A percentile compares a stretch with the other conserved stretches of the same genome.
phyloP scores from a whole-genome alignment of 2,888 invertebrate genomes.

The Opisthograptis luteolata region DNA sequence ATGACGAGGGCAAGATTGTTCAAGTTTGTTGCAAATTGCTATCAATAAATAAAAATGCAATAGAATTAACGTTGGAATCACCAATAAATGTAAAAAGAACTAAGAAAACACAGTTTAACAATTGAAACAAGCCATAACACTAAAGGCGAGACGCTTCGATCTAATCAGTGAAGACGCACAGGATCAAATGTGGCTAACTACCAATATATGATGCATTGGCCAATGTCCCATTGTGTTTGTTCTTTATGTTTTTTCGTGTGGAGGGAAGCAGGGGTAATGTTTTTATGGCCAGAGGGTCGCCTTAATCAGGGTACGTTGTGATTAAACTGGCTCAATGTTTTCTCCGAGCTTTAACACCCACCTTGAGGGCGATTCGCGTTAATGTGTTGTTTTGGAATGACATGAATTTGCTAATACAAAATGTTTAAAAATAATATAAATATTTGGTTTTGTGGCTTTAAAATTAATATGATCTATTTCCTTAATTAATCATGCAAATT shows the following conservation, averaged over 20 bases:
- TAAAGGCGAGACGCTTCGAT: conserved; percentile 43
- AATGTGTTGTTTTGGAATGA: conserved; percentile 28
- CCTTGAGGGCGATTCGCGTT: conserved; percentile 35
- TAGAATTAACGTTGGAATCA: background rate
- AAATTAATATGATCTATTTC: no score
- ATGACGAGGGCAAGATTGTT: no score
- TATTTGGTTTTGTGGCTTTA: no score
- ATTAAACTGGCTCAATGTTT: conserved; percentile 74
- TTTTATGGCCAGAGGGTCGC: conserved; percentile 80
- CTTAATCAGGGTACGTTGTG: conserved; percentile 81
- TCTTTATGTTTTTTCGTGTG: conserved; percentile 81
- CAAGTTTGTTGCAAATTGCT: no score
- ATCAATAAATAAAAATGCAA: conserved; percentile 3
- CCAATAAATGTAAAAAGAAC: conserved; percentile 22
- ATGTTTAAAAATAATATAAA: no score
- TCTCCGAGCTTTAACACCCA: conserved; percentile 46
- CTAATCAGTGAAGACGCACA: conserved; percentile 73
- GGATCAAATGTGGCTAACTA: conserved; percentile 75
- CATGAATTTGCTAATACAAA: no score
- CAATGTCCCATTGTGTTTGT: conserved; percentile 77
- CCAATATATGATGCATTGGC: conserved; percentile 78
- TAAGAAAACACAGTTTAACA: conserved; percentile 28
- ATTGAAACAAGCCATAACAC: conserved; percentile 37
- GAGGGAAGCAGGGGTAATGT: conserved; percentile 81
- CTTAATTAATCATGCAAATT: no score